phyloP scores from a whole-genome alignment of 23 tunicate species.

The Aplidium turbinatum region DNA sequence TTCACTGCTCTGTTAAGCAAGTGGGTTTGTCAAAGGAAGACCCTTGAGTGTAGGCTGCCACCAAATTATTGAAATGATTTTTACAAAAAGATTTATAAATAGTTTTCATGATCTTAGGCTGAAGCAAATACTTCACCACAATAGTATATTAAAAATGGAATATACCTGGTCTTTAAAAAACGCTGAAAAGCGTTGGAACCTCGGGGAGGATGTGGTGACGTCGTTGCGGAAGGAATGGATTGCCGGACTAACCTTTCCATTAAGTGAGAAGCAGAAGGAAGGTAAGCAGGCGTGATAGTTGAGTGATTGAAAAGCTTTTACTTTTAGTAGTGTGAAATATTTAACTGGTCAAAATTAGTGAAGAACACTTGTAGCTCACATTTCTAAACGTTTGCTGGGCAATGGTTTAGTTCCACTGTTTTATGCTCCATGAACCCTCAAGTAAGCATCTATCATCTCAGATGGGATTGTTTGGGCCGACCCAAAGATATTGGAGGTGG shows the following conservation, averaged over 20 bases:
- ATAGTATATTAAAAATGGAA: constrained; percentile 60
- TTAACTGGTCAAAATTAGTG: too few species aligned
- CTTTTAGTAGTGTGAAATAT: too few species aligned
- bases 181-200: constrained; percentile 41
- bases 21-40: too few species aligned
- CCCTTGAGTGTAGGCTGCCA: too few species aligned
- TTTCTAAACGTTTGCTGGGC: too few species aligned
- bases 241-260: constrained; percentile 60
- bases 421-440: too few species aligned
- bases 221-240: constrained; percentile 52
- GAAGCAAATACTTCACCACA: constrained; percentile 61
- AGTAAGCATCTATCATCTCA: too few species aligned
- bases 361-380: too few species aligned
- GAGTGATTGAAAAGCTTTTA: too few species aligned
- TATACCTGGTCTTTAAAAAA: constrained; percentile 77
- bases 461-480: constrained; percentile 74
- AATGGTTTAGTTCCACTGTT: too few species aligned
- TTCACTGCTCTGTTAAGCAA: too few species aligned
- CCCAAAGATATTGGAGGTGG: constrained; percentile 50
- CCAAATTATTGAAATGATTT: too few species aligned
- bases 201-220: constrained; percentile 62
- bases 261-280: constrained; percentile 29
- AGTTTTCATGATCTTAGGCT: constrained; percentile 28
- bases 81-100: not conserved
- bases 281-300: constrained; percentile 44